These are phyloP conservation scores for Whitmania pigra DNA, from an alignment of 1,140 invertebrate genomes.

Conservation along the genomic window DNA sequence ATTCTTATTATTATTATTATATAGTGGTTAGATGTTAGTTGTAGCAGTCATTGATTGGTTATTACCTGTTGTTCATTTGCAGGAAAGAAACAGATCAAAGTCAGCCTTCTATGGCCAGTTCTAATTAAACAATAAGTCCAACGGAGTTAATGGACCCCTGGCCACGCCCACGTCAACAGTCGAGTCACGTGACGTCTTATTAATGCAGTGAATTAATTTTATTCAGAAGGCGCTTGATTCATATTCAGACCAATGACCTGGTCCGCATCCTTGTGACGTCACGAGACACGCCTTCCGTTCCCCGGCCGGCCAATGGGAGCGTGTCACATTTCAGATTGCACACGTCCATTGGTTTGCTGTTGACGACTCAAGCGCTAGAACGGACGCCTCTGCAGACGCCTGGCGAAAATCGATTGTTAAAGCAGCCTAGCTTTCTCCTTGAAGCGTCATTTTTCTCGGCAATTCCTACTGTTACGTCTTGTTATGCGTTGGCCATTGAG, in stretches of 20 bases:
- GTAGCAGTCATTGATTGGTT: no score
- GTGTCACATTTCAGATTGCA: neutral
- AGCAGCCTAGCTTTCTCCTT: no score
- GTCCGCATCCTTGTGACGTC: neutral
- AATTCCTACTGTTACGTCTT: conserved; percentile 2
- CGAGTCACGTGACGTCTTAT: no score
- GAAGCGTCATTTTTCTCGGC: conserved; percentile 6
- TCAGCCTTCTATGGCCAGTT: no score
- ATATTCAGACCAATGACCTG: neutral
- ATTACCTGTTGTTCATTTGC: no score
- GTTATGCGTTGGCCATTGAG: neutral
- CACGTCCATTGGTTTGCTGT: neutral
- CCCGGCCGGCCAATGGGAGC: neutral
- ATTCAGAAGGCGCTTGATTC: neutral
- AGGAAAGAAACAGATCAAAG: no score
- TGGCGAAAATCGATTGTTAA: conserved; percentile 7
- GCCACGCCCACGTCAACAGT: no score
- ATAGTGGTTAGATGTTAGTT: no score
- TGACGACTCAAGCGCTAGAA: neutral
- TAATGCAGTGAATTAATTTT: neutral
- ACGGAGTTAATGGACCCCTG: no score
- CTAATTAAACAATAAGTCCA: no score
- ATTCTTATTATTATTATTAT: no score
- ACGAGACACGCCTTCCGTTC: neutral
- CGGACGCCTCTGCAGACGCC: neutral